A percentile compares a stretch with the other conserved stretches of the same genome.
Evolutionary conservation across 2,113 vertebrate genomes (phyloP).

Genomic region (Tylochromis polylepis): DNA sequence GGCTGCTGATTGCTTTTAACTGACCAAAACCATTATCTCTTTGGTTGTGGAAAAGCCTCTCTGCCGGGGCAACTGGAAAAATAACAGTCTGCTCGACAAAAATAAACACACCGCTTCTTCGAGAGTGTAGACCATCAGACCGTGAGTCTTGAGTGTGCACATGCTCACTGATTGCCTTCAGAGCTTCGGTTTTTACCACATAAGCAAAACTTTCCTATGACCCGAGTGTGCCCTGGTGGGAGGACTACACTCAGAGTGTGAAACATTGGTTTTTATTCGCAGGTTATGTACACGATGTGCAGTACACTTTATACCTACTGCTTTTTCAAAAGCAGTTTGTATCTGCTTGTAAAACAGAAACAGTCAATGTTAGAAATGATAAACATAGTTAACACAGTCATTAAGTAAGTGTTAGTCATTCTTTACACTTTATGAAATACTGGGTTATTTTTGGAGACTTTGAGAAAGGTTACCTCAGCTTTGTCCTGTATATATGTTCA

Average conservation of each 20-base stretch:
- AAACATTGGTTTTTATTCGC: background rate
- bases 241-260: background rate
- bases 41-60: slow-evolving; percentile 7
- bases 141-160: background rate
- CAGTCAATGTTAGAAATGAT: background rate
- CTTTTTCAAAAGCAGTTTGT: background rate
- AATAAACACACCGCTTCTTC: background rate
- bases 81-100: slow-evolving; percentile 10
- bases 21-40: background rate
- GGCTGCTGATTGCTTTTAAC: background rate
- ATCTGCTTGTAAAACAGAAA: background rate
- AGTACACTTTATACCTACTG: background rate
- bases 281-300: background rate
- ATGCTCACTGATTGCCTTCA: slow-evolving; percentile 1
- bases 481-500: background rate
- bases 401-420: background rate
- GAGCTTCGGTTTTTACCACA: slow-evolving; percentile 5
- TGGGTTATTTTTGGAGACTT: background rate
- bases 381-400: background rate
- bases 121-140: background rate
- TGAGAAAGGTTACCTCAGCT: background rate
- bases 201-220: slow-evolving; percentile 38
- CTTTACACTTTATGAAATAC: background rate
- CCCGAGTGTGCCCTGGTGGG: background rate
- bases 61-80: slow-evolving; percentile 3